These are phyloP conservation scores for Melopsittacus undulatus DNA, from an alignment of 2,797 vertebrate genomes.

Conservation along the genomic window DNA sequence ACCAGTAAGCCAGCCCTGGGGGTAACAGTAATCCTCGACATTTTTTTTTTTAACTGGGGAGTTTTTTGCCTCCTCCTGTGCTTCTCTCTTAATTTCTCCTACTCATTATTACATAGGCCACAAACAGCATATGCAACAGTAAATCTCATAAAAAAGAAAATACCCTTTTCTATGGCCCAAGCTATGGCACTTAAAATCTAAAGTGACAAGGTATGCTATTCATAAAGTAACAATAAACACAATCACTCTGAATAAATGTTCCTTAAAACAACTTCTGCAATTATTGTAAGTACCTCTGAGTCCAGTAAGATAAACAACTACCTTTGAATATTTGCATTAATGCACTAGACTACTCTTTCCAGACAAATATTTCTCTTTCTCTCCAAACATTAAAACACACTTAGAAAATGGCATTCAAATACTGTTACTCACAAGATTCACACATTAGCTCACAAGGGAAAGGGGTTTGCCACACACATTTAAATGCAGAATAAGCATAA, in stretches of 20 bases:
- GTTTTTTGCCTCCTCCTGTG: neutral
- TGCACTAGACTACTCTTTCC: conserved; percentile 60
- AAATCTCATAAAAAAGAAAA: conserved; percentile 25
- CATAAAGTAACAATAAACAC: conserved; percentile 62
- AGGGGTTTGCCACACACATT: conserved; percentile 37
- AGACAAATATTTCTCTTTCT: conserved; percentile 37
- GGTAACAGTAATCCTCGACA: neutral
- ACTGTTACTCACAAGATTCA: conserved; percentile 42
- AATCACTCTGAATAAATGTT: conserved; percentile 73
- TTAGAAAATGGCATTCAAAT: conserved; percentile 51
- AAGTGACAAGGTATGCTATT: conserved; percentile 43
- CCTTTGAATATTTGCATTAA: conserved; percentile 74
- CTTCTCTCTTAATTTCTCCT: neutral
- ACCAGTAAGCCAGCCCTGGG: neutral
- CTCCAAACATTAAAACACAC: conserved; percentile 49
- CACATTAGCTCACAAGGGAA: conserved; percentile 47
- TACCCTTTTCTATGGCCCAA: neutral
- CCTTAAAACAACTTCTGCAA: conserved; percentile 70
- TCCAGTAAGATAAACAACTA: conserved; percentile 76
- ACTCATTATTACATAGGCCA: neutral
- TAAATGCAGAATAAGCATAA: conserved; percentile 67
- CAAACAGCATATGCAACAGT: neutral
- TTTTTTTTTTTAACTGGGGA: neutral
- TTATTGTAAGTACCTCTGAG: conserved; percentile 73
- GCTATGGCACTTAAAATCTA: conserved; percentile 47